Base-by-base conservation (phyloP, 2,797 vertebrate species). In the Halcyon smyrnensis region DNA sequence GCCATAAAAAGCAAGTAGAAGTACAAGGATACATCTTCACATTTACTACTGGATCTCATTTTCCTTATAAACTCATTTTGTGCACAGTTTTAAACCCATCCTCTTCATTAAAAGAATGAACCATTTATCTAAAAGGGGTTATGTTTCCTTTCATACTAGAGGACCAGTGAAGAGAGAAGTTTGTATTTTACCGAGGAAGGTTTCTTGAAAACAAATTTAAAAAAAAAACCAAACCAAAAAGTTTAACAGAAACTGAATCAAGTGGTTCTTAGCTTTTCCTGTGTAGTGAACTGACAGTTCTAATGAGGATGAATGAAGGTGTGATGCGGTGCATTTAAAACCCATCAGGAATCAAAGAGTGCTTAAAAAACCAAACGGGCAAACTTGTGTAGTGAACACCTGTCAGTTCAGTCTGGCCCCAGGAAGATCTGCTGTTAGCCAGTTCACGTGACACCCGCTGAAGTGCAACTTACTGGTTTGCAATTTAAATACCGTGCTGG, bases 311-410 rank as follows among this genome's bases (percentile, higher is more conserved):
- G 87, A 62, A 78, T 0, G 8, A 67, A 70, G 75, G 20, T 0
- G 0, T 2, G 1, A 46, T 56, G n/a, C 0, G 0, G 15, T 57
- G 8, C 46, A 41, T 56, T 57, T 82, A n/a, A 89, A 89, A 79
- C 15, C 16, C 11, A 28, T 34, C 14, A 30, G 50, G 46, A 90
- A 54, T 65, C 18, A 75, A 68, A 71, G 70, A 53, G 8, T 64
- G 50, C 48, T 84, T 57, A 37, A 57, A 62, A 87, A 75, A 16
- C 0, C 5, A 57, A 65, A 82, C 6, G 30, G 54, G 37, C 16
- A 46, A 62, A 75, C 30, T 50, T 59, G 59, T 68, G 20, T 34
- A 64, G 23, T 9, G 15, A 78, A 57, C 45, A 32, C 8, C 19
- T 1, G 28, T 36, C 71, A 41, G 32, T 56, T 78, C 67, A 75